These are phyloP conservation scores for Tyto alba DNA, from an alignment of 2,113 vertebrate species.

Conservation along the genomic window DNA sequence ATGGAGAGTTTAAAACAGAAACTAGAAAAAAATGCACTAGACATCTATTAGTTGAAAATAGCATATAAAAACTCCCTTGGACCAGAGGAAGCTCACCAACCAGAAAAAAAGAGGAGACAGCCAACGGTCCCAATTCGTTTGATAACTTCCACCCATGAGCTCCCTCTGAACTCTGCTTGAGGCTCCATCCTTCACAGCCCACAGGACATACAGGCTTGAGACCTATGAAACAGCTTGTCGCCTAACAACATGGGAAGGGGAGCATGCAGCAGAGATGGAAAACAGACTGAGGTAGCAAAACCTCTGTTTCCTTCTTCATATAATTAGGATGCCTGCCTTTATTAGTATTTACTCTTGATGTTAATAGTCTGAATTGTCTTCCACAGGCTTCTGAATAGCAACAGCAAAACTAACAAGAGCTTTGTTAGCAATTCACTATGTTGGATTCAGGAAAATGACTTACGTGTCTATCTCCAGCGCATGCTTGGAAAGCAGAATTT, in stretches of 20 bases:
- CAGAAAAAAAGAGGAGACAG: neutral
- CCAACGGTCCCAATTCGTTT: neutral
- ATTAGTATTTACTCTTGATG: rapidly evolving
- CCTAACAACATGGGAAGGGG: neutral
- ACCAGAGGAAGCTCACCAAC: neutral
- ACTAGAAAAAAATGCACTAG: neutral
- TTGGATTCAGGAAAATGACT: neutral
- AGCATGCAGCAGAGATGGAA: neutral
- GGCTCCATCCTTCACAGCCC: neutral
- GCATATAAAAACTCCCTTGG: neutral
- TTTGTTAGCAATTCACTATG: neutral
- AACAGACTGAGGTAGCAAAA: neutral
- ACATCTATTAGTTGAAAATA: neutral
- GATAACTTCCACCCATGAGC: neutral
- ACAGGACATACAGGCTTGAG: rapidly evolving
- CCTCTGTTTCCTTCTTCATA: neutral
- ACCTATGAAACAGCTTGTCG: rapidly evolving
- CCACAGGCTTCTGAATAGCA: neutral
- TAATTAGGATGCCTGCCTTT: neutral
- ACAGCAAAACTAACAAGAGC: neutral
- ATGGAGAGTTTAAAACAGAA: neutral
- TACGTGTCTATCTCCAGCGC: neutral
- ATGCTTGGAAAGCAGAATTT: neutral
- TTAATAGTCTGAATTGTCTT: neutral
- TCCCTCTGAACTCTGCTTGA: neutral